Base-by-base conservation (phyloP, 1,140 invertebrate genomes). In the Eumaeus atala region DNA sequence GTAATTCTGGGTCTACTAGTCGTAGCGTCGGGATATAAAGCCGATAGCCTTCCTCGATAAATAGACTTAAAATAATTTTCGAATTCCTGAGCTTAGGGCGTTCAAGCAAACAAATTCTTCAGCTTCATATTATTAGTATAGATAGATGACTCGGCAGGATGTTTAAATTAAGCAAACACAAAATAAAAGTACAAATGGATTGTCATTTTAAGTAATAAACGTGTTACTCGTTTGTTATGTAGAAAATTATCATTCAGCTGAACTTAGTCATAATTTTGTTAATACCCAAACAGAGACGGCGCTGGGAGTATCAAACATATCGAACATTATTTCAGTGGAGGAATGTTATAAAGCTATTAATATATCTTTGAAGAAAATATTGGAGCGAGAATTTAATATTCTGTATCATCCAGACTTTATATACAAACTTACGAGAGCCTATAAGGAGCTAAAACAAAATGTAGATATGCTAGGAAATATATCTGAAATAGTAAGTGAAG, bases 351-450 rank as follows among this genome's bases (percentile, higher is more conserved):
- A 50, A 35, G n/a, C 33, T 1, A 14, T 36, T 16, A n/a, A 10
- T 3, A 49, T 35, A n/a, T 14, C 14, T 12, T 35, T 50, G 2
- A 28, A 50, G 48, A 9, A 35, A 16, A 50, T 9, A 14, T 9
- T 34, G 14, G 2, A 14, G 28, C 48, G 48, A 1, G n/a, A 0
- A 6, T 9, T 34, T 3, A 50, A 34, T 14, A 10, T 50, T 50
- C 12, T 50, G 10, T 34, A 36, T 49, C 48, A 50, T 14, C 14
- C 34, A 2, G 48, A 50, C 12, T 35, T 12, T 12, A 9, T 50
- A 35, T 50, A 33, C 12, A 33, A 34, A 14, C 16, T 6, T 9
- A 34, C 48, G 9, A 33, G 10, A 3, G 3, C 28, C 1, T 50
- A 35, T 12, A 33, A 16, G 21, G n/a, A 35, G 6, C 11, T 50